Evolutionary conservation across 2,113 vertebrate genomes (phyloP), one percentile per base, ranked within the genome.

Genomic region (Dipodomys ordii): DNA sequence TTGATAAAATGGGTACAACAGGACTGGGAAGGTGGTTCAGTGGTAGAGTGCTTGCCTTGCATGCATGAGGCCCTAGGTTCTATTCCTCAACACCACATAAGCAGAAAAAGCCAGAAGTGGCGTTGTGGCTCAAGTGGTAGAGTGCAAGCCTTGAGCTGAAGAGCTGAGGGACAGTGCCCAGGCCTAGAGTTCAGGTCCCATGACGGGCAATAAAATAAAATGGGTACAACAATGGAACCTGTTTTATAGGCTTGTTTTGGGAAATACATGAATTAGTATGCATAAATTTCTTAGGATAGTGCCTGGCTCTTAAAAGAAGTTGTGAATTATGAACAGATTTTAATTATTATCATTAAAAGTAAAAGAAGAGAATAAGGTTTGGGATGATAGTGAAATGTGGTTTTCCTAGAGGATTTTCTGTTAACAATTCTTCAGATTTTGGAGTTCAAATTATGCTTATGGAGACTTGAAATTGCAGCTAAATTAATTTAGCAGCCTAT

Each of bases 401-500:
- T 84, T 39, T 76, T 86, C 69, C 49, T 87, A 53, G 46, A 35
- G 32, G 44, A 57, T 86, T 72, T 79, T 19, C 57, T 80, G 53
- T 57, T 57, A 57, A 4, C 15, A 13, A 57, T 57, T 57, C 20
- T 23, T 89, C 77, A 68, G 10, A 88, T 91, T 96, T 49, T 5
- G 6, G 28, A 6, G 3, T 39, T 90, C 67, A 23, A 25, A 65
- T 49, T 93, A 60, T 65, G 39, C 44, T 91, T 78, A 44, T 74
- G 49, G 79, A 67, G 16, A 84, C 53, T 92, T 95, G 12, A 72
- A 12, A 53, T 18, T 80, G 32, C 6, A 62, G 49, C 72, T 88
- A 49, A 90, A 23, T 88, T 91, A 73, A 46, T 82, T 86, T 86
- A 71, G 25, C 87, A 53, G n/a, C 22, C 35, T 79, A 39, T 87